Evolutionary conservation across 2,113 vertebrate species (phyloP).

Genomic region (Gracilinanus agilis): DNA sequence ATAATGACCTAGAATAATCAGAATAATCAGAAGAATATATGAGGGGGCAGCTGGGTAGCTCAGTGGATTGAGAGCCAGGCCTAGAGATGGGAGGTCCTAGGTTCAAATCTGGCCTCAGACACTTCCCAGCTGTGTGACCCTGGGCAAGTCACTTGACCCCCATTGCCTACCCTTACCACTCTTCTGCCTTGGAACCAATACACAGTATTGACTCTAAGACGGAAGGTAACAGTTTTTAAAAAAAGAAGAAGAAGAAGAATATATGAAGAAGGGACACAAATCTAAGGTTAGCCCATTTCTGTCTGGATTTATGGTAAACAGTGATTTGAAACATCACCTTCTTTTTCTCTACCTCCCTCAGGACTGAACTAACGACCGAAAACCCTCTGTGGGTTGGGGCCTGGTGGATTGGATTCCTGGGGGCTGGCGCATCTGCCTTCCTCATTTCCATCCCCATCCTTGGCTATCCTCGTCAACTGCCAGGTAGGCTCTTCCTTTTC

Average conservation of each 20-base stretch:
- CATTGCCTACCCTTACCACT: too few species aligned
- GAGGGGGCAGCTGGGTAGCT: too few species aligned
- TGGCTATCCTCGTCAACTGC: conserved; percentile 93
- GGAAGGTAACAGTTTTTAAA: too few species aligned
- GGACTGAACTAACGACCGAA: conserved; percentile 88
- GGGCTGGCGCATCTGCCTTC: conserved; percentile 88
- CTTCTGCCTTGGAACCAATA: too few species aligned
- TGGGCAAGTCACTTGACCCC: too few species aligned
- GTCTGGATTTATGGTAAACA: background rate
- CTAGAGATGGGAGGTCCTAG: too few species aligned
- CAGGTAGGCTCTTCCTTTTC: conserved; percentile 85
- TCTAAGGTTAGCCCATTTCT: background rate
- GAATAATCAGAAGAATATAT: background rate
- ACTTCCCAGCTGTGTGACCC: too few species aligned
- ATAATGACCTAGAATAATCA: background rate
- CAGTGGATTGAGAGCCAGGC: too few species aligned
- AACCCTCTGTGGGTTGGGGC: conserved; percentile 96
- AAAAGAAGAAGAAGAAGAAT: too few species aligned
- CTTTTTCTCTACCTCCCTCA: conserved; percentile 63
- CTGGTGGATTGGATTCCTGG: conserved; percentile 97
- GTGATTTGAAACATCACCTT: background rate
- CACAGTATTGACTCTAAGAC: too few species aligned
- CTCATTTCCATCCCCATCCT: conserved; percentile 93
- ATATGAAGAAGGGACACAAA: background rate
- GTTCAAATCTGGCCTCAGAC: too few species aligned